Percentiles rank a stretch among this genome's conserved stretches.
Conservation (phyloP, 2,113 vertebrate genomes). For the Salvelinus sp. region DNA sequence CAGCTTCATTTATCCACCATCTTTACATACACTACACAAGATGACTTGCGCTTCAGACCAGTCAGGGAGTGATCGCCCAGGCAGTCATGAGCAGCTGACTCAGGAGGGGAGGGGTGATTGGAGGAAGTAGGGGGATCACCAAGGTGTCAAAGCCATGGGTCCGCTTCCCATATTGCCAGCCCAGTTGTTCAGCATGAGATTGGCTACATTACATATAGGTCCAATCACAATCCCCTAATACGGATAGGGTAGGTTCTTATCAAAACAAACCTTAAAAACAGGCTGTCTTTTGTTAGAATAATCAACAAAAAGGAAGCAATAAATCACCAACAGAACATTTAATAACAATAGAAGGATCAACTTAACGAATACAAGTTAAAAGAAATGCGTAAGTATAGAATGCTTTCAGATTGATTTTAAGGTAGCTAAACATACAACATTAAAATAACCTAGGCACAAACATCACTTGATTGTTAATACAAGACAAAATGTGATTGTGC, state of each 20-base stretch:
- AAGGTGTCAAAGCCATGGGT: background rate
- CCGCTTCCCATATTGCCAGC: constrained; percentile 35
- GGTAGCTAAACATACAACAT: too few species aligned
- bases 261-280: background rate
- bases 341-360: background rate
- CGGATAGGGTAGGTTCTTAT: too few species aligned
- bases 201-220: too few species aligned
- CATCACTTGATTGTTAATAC: too few species aligned
- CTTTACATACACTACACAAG: background rate
- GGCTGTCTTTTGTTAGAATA: background rate
- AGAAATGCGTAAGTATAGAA: background rate
- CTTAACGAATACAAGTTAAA: background rate
- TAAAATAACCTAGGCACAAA: too few species aligned
- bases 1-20: too few species aligned
- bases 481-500: too few species aligned
- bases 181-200: too few species aligned
- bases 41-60: background rate
- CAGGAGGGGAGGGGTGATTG: background rate
- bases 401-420: too few species aligned
- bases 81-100: background rate
- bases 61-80: background rate
- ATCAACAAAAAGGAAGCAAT: background rate
- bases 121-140: background rate
- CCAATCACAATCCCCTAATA: background rate
- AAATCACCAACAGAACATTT: background rate